Percentiles rank a stretch among this genome's conserved stretches.
Conservation (phyloP, 2,797 vertebrate species). For the Amphiprion clarkii region DNA sequence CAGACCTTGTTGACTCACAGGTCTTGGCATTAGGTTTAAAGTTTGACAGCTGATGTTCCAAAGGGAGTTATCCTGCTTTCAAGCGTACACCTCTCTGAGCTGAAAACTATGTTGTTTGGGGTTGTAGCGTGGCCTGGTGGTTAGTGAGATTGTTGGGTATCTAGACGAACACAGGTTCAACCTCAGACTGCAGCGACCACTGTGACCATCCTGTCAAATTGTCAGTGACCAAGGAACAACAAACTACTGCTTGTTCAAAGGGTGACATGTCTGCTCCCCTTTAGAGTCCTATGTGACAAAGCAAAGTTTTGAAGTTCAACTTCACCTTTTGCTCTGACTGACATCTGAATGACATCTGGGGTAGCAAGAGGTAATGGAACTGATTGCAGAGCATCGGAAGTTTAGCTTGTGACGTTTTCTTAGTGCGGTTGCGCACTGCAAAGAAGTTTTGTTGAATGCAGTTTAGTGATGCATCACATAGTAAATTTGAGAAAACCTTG, state of each 20-base stretch:
- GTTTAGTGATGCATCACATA: not conserved
- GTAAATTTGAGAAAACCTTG: not conserved
- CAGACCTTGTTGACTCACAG: slow-evolving; percentile 44
- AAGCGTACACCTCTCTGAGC: slow-evolving; percentile 23
- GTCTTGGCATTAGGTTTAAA: slow-evolving; percentile 25
- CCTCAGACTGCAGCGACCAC: slow-evolving; percentile 23
- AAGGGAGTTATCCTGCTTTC: slow-evolving; percentile 37
- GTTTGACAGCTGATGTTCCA: slow-evolving; percentile 43
- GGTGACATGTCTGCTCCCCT: slow-evolving; percentile 3
- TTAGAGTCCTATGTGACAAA: slow-evolving; percentile 1
- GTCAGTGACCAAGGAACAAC: slow-evolving; percentile 23
- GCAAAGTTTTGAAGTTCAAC: slow-evolving; percentile 7
- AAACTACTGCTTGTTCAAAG: slow-evolving; percentile 6
- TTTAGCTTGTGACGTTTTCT: not conserved
- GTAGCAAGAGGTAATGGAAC: not conserved
- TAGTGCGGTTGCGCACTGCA: not conserved
- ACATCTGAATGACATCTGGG: not conserved
- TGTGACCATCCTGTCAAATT: slow-evolving; percentile 33
- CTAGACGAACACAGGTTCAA: slow-evolving; percentile 38
- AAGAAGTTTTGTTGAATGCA: not conserved
- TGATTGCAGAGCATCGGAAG: not conserved
- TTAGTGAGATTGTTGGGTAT: slow-evolving; percentile 52
- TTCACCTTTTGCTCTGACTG: not conserved
- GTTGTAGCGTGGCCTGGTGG: slow-evolving; percentile 26
- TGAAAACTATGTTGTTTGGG: slow-evolving; percentile 38